Base-by-base conservation (phyloP, 2,797 vertebrate genomes). In the Rhincodon typus region DNA sequence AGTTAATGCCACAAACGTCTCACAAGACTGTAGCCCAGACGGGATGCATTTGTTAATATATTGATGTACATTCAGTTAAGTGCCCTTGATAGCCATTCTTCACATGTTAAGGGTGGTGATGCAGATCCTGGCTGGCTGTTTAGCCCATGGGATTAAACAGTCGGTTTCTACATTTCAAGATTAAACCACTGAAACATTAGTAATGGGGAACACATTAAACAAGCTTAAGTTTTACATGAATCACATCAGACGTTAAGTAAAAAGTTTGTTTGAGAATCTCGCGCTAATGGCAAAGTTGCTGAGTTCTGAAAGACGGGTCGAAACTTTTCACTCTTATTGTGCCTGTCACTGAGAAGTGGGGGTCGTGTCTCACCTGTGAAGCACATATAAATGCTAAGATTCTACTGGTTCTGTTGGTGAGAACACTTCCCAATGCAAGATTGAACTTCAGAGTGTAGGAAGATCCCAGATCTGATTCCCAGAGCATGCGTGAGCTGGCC, bases 1-100 rank as follows among this genome's bases (percentile, higher is more conserved):
- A 77, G 94, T 95, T 95, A 95, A 95, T 95, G 94, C 69, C 94
- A 50, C 27, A 95, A 95, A 77, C 70, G 46, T 95, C 57, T 95
- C 70, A 74, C 46, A 95, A 50, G 25, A 77, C 70, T 77, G 69
- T n/a, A 95, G 53, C 50, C 94, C 94, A 34, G 69, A 46, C 94
- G 53, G 46, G 70, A 95, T 53, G 27, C 50, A 77, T 95, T 95
- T 95, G 66, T 67, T 93, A 95, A 72, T 53, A 77, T 95, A 95
- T 95, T 95, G 94, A 95, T 77, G 94, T 77, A 70, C 19, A 74
- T 77, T 74, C 69, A 77, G 70, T 95, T 74, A 95, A 95, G 70
- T 74, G 94, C 94, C 30, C 46, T 50, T 0, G 46, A 34, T 74
- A 70, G 42, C 94, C 69, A 74, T 27, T 34, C 46, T 23, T 95